phyloP scores from a whole-genome alignment of 2,888 invertebrate genomes.

The Acutogordius australiensis region DNA sequence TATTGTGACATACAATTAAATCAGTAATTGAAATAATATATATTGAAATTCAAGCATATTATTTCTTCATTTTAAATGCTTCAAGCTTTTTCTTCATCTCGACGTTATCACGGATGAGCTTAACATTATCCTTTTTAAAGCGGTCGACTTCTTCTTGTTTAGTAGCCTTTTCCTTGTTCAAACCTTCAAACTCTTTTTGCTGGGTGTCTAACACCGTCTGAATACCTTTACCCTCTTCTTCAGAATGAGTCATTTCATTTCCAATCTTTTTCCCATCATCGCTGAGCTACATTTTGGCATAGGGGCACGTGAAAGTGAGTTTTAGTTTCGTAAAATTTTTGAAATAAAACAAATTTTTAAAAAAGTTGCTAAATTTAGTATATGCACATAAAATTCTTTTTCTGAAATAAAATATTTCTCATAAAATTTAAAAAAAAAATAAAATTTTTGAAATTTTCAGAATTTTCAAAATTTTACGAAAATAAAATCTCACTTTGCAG shows the following conservation, averaged over 20 bases:
- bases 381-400: too few species aligned
- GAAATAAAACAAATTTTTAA: too few species aligned
- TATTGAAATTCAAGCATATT: too few species aligned
- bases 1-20: too few species aligned
- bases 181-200: not conserved
- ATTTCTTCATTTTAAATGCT: constrained; percentile 8
- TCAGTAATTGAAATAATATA: too few species aligned
- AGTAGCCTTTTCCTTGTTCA: not conserved
- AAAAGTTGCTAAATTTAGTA: too few species aligned
- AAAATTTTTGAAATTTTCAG: too few species aligned
- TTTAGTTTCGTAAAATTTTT: not conserved
- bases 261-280: constrained; percentile 1
- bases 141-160: constrained; percentile 6
- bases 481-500: too few species aligned
- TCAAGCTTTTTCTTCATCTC: constrained; percentile 3
- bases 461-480: too few species aligned
- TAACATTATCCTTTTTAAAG: constrained; percentile 1
- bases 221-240: not conserved
- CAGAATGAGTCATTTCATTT: not conserved
- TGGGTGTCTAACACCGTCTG: not conserved
- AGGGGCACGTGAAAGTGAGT: not conserved
- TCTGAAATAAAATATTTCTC: too few species aligned
- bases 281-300: not conserved
- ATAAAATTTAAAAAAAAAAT: too few species aligned
- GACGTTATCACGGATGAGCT: not conserved